Percentiles rank a stretch among this genome's conserved stretches.
These are phyloP conservation scores for Athene cunicularia DNA, from an alignment of 2,113 vertebrate genomes.

Conservation along the genomic window DNA sequence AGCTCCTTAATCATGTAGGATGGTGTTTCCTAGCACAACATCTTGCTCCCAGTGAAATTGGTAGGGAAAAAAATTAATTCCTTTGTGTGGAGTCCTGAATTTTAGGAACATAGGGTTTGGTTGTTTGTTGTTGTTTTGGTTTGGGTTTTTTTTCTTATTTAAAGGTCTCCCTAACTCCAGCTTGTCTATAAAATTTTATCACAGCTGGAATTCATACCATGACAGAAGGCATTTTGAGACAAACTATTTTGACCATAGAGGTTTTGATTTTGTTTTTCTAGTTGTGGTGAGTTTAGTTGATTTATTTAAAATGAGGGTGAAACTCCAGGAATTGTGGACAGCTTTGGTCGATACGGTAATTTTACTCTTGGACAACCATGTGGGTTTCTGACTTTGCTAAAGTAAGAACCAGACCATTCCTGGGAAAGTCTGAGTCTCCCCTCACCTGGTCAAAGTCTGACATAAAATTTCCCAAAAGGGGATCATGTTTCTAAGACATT, in stretches of 20 bases:
- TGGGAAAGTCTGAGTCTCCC: neutral
- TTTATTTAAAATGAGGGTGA: neutral
- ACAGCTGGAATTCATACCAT: neutral
- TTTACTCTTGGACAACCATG: neutral
- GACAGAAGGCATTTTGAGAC: neutral
- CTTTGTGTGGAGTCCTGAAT: neutral
- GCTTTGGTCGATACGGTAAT: neutral
- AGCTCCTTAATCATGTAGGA: neutral
- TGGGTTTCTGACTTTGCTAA: neutral
- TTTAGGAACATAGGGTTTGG: neutral
- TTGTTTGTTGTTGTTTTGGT: neutral
- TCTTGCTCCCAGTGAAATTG: neutral
- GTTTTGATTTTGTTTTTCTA: neutral
- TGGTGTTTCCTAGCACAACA: neutral
- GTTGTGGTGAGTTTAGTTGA: neutral
- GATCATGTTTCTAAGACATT: neutral
- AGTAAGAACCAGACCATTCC: neutral
- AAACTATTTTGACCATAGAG: neutral
- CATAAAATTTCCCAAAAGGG: neutral
- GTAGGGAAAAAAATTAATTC: neutral
- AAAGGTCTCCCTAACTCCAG: neutral
- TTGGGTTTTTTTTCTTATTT: neutral
- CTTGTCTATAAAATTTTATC: neutral
- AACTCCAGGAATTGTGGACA: neutral
- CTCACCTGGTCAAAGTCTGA: neutral